Conservation (phyloP, 1,140 invertebrate genomes). For the Glomeris maerens region DNA sequence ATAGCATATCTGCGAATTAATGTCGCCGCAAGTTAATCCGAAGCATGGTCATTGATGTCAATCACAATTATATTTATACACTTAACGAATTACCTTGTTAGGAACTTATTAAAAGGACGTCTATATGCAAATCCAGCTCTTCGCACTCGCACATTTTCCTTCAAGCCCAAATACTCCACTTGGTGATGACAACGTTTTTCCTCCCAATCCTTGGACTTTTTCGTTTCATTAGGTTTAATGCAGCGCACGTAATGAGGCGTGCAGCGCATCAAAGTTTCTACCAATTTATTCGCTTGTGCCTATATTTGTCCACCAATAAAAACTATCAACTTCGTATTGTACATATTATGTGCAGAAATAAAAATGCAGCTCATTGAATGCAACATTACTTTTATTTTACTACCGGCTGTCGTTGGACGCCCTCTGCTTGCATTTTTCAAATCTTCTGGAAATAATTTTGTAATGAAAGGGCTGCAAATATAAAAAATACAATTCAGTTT, state of each 20-base stretch:
- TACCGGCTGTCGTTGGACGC: slow-evolving; percentile 53
- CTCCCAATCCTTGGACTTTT: slow-evolving; percentile 57
- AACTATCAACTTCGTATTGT: not conserved
- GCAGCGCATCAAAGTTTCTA: slow-evolving; percentile 53
- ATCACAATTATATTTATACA: not conserved
- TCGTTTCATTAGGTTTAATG: slow-evolving; percentile 65
- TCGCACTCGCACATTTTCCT: slow-evolving; percentile 49
- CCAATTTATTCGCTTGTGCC: slow-evolving; percentile 54
- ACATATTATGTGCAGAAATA: not conserved
- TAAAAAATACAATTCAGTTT: not conserved
- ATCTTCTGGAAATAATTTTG: slow-evolving; percentile 46
- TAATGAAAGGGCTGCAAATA: slow-evolving; percentile 42
- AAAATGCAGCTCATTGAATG: not conserved
- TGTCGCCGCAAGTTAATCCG: no score
- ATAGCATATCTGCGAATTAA: slow-evolving; percentile 44
- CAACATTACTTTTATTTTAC: slow-evolving; percentile 46
- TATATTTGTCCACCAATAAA: slow-evolving; percentile 14
- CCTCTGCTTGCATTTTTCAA: slow-evolving; percentile 39
- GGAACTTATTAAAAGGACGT: slow-evolving; percentile 45
- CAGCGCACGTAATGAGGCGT: slow-evolving; percentile 59
- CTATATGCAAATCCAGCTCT: slow-evolving; percentile 52
- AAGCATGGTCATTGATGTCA: no score
- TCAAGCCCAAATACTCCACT: slow-evolving; percentile 44
- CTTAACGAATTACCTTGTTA: slow-evolving; percentile 34
- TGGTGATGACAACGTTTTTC: slow-evolving; percentile 45